These are phyloP conservation scores for Paracanthobrama guichenoti DNA, from an alignment of 2,113 vertebrate genomes.

Conservation along the genomic window DNA sequence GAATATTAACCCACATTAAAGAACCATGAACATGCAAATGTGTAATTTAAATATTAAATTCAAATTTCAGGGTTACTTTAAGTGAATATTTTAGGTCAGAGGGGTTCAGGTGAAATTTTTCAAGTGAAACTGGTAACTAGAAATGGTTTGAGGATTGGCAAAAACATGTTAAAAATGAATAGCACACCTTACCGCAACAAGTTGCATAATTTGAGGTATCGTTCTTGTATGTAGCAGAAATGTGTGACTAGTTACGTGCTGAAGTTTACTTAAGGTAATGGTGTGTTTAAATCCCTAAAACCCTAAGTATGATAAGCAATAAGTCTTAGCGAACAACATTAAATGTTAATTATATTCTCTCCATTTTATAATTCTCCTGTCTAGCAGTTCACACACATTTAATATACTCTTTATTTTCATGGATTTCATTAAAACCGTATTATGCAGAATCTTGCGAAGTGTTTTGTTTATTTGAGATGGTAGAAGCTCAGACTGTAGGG, in stretches of 20 bases:
- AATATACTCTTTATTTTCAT: constrained; percentile 19
- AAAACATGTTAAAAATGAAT: background rate
- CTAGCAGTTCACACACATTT: constrained; percentile 23
- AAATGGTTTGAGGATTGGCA: background rate
- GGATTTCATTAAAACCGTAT: constrained; percentile 41
- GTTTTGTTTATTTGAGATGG: constrained; percentile 24
- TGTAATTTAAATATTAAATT: too few species aligned
- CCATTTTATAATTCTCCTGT: background rate
- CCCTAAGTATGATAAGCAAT: background rate
- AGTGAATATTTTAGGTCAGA: too few species aligned
- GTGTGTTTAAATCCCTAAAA: background rate
- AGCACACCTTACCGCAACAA: background rate
- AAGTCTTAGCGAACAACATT: background rate
- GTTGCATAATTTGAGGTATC: background rate
- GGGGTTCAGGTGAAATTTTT: too few species aligned
- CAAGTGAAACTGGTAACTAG: too few species aligned
- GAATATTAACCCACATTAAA: too few species aligned
- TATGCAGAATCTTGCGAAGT: constrained; percentile 20
- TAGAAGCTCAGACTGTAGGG: constrained; percentile 19
- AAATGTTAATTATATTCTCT: background rate
- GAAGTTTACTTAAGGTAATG: background rate
- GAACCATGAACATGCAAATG: too few species aligned
- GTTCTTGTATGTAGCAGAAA: background rate
- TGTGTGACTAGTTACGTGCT: background rate
- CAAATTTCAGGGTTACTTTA: too few species aligned